These are phyloP conservation scores for Casuarius casuarius DNA, from an alignment of 2,113 vertebrate genomes.

Conservation along the genomic window DNA sequence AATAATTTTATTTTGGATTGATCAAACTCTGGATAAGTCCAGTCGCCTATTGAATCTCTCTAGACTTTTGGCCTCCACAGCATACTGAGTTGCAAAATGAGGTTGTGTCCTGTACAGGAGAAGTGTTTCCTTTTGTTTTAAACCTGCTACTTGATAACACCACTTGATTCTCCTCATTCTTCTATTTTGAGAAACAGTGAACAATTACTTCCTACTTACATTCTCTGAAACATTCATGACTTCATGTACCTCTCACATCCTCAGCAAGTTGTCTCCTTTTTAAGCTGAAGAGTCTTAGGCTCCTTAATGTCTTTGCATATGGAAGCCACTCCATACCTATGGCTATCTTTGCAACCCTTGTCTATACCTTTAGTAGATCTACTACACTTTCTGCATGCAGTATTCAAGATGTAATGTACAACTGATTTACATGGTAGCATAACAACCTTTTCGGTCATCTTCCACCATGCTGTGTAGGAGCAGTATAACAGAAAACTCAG, in stretches of 20 bases:
- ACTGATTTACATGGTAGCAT: background rate
- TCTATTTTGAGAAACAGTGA: background rate
- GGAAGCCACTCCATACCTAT: background rate
- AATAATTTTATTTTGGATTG: background rate
- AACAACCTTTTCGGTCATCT: background rate
- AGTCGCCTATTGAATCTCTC: background rate
- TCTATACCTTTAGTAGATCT: background rate
- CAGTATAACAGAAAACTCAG: background rate
- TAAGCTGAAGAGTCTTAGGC: background rate
- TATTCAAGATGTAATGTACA: background rate
- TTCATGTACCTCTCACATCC: background rate
- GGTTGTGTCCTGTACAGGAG: background rate
- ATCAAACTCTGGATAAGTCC: background rate
- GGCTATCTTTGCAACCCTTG: background rate
- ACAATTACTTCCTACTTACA: background rate
- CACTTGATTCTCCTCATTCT: background rate
- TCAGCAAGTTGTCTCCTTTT: background rate
- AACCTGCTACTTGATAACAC: background rate
- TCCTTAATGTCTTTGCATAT: background rate
- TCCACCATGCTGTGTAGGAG: background rate
- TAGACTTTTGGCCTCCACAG: background rate
- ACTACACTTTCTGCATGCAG: background rate
- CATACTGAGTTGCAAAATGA: background rate
- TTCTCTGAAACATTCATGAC: background rate
- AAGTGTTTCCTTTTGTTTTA: background rate